Evolutionary conservation across 1,140 invertebrate genomes (phyloP).

Genomic region (Eriosoma lanigerum): DNA sequence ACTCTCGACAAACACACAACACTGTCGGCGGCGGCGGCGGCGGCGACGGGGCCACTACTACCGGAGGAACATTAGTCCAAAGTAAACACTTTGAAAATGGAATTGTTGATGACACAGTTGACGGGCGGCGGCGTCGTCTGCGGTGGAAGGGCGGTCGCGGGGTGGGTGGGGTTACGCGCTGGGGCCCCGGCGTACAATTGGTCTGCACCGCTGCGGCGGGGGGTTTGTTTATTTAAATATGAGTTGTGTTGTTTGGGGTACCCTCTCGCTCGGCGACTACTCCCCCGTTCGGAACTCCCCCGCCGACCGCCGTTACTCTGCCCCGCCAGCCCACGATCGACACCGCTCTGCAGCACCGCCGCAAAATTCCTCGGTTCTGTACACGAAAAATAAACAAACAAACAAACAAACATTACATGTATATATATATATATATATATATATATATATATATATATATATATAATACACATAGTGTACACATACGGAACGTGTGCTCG

Average conservation of each 20-base stretch:
- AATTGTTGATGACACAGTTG: conserved; percentile 51
- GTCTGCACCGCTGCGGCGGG: conserved; percentile 31
- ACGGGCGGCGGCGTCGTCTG: not conserved
- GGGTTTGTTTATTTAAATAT: conserved; percentile 52
- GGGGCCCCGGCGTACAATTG: conserved; percentile 48
- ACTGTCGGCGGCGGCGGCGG: not conserved
- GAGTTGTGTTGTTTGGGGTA: conserved; percentile 49
- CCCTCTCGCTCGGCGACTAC: conserved; percentile 26
- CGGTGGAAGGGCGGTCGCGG: conserved; percentile 3
- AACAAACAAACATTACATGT: conserved; percentile 50
- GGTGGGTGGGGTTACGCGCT: conserved; percentile 32
- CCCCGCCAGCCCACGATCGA: conserved; percentile 3
- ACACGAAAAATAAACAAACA: conserved; percentile 52
- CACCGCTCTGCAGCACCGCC: conserved; percentile 25
- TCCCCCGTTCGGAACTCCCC: not conserved
- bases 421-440: not conserved
- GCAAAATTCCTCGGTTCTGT: conserved; percentile 45
- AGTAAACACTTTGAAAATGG: conserved; percentile 52
- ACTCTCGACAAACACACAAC: not conserved
- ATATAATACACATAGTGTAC: too few species aligned
- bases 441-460: too few species aligned
- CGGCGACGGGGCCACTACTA: conserved; percentile 37
- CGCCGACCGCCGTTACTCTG: not conserved
- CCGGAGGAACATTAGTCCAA: conserved; percentile 51
- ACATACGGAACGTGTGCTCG: not conserved